phyloP scores from a whole-genome alignment of 2,888 invertebrate genomes.

The Neoascia interrupta region DNA sequence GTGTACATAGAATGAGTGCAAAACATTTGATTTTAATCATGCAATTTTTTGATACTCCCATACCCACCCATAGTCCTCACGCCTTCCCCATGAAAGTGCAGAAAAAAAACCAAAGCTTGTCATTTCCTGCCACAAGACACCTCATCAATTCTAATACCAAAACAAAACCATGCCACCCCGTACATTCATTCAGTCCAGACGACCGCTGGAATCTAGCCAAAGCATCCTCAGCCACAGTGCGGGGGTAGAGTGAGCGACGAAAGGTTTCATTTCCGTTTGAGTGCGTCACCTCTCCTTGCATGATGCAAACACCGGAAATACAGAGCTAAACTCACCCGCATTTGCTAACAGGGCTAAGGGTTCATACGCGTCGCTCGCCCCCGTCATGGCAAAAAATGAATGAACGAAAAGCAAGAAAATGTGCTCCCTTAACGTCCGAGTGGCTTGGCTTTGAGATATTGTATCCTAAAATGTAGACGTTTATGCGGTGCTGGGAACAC shows the following conservation, averaged over 20 bases:
- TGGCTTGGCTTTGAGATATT: slow-evolving; percentile 26
- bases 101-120: slow-evolving; percentile 39
- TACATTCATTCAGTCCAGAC: slow-evolving; percentile 1
- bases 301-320: background rate
- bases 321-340: slow-evolving; percentile 34
- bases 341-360: slow-evolving; percentile 8
- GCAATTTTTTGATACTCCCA: too few species aligned
- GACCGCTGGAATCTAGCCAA: slow-evolving; percentile 7
- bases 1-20: too few species aligned
- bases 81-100: slow-evolving; percentile 16
- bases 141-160: slow-evolving; percentile 54
- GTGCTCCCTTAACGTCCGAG: slow-evolving; percentile 6
- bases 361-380: slow-evolving; percentile 12
- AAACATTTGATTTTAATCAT: too few species aligned
- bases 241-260: slow-evolving; percentile 25
- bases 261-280: slow-evolving; percentile 54
- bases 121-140: slow-evolving; percentile 63
- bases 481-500: slow-evolving; percentile 28
- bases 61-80: background rate
- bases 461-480: slow-evolving; percentile 27
- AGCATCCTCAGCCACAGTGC: background rate
- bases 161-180: background rate
- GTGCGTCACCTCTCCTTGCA: slow-evolving; percentile 31
- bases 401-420: slow-evolving; percentile 17
- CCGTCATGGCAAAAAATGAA: slow-evolving; percentile 1